Evolutionary conservation across 2,797 vertebrate genomes (phyloP), one percentile per base, ranked within the genome.

Genomic region (Cephalopachus bancanus): DNA sequence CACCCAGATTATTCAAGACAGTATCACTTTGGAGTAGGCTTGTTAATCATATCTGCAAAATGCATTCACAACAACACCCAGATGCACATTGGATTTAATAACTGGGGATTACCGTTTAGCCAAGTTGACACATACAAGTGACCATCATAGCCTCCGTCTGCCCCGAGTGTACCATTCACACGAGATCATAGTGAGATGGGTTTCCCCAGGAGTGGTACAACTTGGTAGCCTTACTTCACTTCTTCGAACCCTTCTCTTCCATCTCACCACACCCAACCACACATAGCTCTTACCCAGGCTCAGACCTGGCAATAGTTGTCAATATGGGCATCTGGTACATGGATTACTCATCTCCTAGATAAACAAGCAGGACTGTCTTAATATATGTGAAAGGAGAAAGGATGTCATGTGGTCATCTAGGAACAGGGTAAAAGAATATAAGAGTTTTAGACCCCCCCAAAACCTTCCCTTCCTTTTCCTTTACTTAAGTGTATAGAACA

Each of bases 1-100:
- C 22, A 69, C 10, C n/a, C 16, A 28, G 51, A 59, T 55, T 37
- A 64, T 86, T 72, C 59, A 93, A 33, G 67, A 83, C 59, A 30
- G 28, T 60, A 24, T 75, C 26, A 28, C 10, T n/a, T 92, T 86
- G 78, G 69, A 75, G 59, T 80, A 30, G 33, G 57, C 4, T 87
- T 72, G 62, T 87, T 83, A 60, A 89, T 75, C 22, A 87, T 49
- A 74, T 83, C 33, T 79, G 53, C 28, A 94, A 86, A 62, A 84
- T 87, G 15, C 19, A 67, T 93, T 83, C 37, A 37, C 17, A 69
- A 44, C 17, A 78, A 75, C 37, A 67, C 28, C n/a, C 37, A 59
- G 8, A 33, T 1, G 28, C 78, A 12, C 22, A 24, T 81, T 69
- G 62, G 37, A 57, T 62, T 89, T 28, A 76, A 59, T 95, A 65